Base-by-base conservation (phyloP, 1,140 invertebrate species). In the Ruditapes philippinarum region DNA sequence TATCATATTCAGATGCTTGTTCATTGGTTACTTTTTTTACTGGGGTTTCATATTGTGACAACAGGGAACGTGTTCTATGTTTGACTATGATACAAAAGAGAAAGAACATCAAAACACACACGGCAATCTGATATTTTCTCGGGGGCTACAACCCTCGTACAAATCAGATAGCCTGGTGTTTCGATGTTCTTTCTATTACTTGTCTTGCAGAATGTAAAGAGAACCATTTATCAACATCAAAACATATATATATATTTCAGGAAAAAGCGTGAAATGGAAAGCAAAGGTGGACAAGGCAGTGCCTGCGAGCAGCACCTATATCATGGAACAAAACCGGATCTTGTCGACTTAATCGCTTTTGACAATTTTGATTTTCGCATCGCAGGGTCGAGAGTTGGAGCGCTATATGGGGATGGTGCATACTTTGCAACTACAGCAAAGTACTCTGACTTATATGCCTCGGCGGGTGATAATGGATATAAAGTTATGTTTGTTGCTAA, bases 351-450 rank as follows among this genome's bases (percentile, higher is more conserved):
- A 19, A 93, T 93, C 40, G 78, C 68, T 38, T 31, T 86, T 19
- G 89, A 91, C 68, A 91, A 91, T 54, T 91, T 93, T 73, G 92
- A 93, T 78, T 90, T 89, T 31, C 76, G 90, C 12, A 88, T 93
- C n/a, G 83, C 88, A 17, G 91, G 91, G 0, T 51, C 25, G 4
- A 70, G 79, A 28, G 82, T 90, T 19, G 92, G 91, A 0, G 85
- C 91, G 31, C 57, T 91, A 31, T 92, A 89, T 74, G 92, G 92
- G 12, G 80, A 89, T 49, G 92, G 92, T 9, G 57, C 88, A 19
- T 93, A 93, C 79, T 93, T 93, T 82, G 91, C 92, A 19, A 60
- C 89, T 17, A 89, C 91, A 42, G 79, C 92, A 25, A 90, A 88
- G 65, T 82, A 83, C 33, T 91, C 92, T 22, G 89, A 93, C 65